phyloP scores from a whole-genome alignment of 1,140 invertebrate genomes.

The Saccostrea glomerata region DNA sequence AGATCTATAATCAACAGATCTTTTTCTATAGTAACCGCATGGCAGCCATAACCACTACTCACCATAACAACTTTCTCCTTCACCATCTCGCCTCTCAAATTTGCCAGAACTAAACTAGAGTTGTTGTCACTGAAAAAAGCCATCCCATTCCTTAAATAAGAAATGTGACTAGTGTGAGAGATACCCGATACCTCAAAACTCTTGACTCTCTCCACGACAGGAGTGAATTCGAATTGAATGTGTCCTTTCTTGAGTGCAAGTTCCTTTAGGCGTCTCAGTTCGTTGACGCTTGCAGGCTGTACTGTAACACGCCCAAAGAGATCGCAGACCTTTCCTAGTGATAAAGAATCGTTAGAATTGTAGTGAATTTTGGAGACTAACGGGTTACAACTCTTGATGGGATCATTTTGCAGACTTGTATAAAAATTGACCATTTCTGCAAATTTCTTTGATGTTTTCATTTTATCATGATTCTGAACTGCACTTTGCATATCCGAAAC shows the following conservation, averaged over 20 bases:
- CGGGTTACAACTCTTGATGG: background rate
- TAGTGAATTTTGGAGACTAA: background rate
- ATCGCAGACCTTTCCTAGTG: background rate
- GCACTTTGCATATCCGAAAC: background rate
- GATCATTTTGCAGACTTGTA: background rate
- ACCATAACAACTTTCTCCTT: background rate
- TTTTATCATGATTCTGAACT: background rate
- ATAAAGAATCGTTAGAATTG: background rate
- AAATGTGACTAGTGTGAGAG: background rate
- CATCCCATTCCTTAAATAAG: background rate
- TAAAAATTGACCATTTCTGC: background rate
- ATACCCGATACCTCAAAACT: background rate
- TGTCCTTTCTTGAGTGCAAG: background rate
- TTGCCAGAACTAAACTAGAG: background rate
- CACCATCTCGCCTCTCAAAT: background rate
- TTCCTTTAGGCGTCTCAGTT: background rate
- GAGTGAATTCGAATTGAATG: background rate
- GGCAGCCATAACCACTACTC: background rate
- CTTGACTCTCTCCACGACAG: background rate
- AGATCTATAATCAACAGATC: conserved; percentile 10
- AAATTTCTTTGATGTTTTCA: background rate
- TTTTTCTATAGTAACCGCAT: background rate
- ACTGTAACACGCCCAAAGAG: background rate
- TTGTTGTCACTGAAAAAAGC: conserved; percentile 23
- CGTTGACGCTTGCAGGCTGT: background rate